phyloP scores from a whole-genome alignment of 2,888 invertebrate genomes.

The Lamellibrachia satsuma region DNA sequence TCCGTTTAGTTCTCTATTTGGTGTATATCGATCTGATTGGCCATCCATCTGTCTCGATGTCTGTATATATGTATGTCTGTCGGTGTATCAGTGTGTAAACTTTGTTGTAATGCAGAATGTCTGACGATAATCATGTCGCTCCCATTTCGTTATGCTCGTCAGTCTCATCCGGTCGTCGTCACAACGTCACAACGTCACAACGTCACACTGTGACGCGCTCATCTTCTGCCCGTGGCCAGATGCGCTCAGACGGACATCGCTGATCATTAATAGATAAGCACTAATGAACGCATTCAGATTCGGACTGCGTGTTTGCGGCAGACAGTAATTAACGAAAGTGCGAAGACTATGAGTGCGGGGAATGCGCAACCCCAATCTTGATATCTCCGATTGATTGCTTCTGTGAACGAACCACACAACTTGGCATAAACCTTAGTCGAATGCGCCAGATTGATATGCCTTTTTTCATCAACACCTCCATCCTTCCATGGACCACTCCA shows the following conservation, averaged over 20 bases:
- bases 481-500: too few relatives aligned
- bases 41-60: not conserved
- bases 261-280: not conserved
- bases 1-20: not conserved
- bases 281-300: not conserved
- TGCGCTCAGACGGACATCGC: not conserved
- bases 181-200: not conserved
- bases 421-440: not conserved
- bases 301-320: not conserved
- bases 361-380: not conserved
- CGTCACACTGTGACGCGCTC: not conserved
- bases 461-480: not conserved
- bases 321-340: not conserved
- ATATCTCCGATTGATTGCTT: not conserved
- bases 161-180: not conserved
- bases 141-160: not conserved
- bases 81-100: not conserved
- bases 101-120: not conserved
- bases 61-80: too few relatives aligned
- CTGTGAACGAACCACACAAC: not conserved
- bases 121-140: not conserved
- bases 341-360: not conserved
- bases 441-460: not conserved
- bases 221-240: not conserved
- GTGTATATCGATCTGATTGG: not conserved